These are phyloP conservation scores for Lasioglossum albipes DNA, from an alignment of 1,140 invertebrate species.

Conservation along the genomic window DNA sequence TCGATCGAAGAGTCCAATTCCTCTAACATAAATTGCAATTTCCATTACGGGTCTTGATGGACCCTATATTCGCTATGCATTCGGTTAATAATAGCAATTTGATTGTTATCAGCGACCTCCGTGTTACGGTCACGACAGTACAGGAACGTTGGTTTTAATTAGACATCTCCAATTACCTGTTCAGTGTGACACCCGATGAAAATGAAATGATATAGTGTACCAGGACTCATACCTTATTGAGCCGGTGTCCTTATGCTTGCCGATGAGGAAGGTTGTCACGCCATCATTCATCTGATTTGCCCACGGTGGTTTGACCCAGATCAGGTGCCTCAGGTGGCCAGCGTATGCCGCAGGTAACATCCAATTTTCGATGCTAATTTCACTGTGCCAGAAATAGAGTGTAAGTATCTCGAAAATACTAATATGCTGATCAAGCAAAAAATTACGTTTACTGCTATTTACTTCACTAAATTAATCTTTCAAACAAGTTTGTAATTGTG, in stretches of 20 bases:
- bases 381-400: conserved; percentile 56
- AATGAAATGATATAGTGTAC: conserved; percentile 25
- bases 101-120: not conserved
- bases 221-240: conserved; percentile 78
- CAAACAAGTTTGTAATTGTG: too few relatives aligned
- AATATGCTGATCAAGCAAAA: too few relatives aligned
- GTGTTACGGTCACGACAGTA: too few relatives aligned
- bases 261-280: conserved; percentile 85
- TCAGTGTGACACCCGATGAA: not conserved
- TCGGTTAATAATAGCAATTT: not conserved
- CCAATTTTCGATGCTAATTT: conserved; percentile 95
- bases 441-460: too few relatives aligned
- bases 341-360: conserved; percentile 92
- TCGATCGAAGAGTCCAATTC: too few relatives aligned
- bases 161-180: not conserved
- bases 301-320: conserved; percentile 95
- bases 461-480: too few relatives aligned
- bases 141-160: not conserved
- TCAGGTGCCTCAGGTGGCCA: conserved; percentile 88
- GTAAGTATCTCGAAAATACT: not conserved
- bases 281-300: conserved; percentile 89
- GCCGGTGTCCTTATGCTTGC: conserved; percentile 84
- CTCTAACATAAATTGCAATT: too few relatives aligned
- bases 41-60: too few relatives aligned
- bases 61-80: too few relatives aligned